Conservation (phyloP, 1,140 invertebrate genomes). For the Zaprionus taronus region DNA sequence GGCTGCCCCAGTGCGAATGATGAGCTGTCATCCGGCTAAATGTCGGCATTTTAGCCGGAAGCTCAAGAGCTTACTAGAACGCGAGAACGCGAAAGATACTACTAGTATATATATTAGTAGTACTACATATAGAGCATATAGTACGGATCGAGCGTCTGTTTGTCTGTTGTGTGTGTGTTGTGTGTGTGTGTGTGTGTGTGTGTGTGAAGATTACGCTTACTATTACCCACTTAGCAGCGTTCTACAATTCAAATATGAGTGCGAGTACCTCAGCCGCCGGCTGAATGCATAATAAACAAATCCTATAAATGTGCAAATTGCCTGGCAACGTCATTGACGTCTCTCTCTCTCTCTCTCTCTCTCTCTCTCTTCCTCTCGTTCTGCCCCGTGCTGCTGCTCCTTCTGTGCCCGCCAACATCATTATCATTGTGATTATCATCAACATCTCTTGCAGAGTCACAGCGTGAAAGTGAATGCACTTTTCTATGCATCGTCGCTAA, state of each 20-base stretch:
- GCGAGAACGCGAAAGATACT: slow-evolving; percentile 3
- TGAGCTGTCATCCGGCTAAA: slow-evolving; percentile 60
- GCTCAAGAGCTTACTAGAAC: slow-evolving; percentile 30
- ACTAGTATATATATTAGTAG: slow-evolving; percentile 2
- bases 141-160: background rate
- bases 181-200: slow-evolving; percentile 53
- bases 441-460: slow-evolving; percentile 49
- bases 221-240: slow-evolving; percentile 74
- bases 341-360: slow-evolving; percentile 26
- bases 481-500: slow-evolving; percentile 79
- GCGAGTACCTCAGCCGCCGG: slow-evolving; percentile 5
- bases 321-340: slow-evolving; percentile 67
- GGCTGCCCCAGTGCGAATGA: slow-evolving; percentile 38
- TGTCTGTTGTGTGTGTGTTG: slow-evolving; percentile 47
- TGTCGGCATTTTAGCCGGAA: slow-evolving; percentile 43
- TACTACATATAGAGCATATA: slow-evolving; percentile 6
- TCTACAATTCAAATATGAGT: slow-evolving; percentile 30
- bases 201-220: slow-evolving; percentile 71
- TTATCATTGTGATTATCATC: slow-evolving; percentile 34
- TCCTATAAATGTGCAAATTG: slow-evolving; percentile 79
- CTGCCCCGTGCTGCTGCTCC: background rate
- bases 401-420: slow-evolving; percentile 14
- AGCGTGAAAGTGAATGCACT: slow-evolving; percentile 80
- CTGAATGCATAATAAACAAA: slow-evolving; percentile 75
- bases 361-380: background rate